Evolutionary conservation across 2,797 vertebrate genomes (phyloP).

Genomic region (Avahi laniger): DNA sequence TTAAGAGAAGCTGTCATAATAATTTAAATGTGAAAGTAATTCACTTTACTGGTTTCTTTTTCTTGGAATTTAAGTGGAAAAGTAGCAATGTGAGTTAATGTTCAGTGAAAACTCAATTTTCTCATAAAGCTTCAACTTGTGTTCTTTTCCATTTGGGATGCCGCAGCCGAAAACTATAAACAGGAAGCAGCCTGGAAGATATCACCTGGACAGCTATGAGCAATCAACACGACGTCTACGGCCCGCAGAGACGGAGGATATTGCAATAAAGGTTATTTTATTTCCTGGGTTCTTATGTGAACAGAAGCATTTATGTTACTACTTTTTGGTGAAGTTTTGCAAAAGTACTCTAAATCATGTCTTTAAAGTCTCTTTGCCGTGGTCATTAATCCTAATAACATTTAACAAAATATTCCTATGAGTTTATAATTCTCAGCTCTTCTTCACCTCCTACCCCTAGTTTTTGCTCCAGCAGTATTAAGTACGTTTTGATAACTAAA

Average conservation of each 20-base stretch:
- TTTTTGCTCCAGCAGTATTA: background rate
- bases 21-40: background rate
- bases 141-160: slow-evolving; percentile 54
- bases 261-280: slow-evolving; percentile 93
- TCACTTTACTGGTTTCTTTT: background rate
- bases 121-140: slow-evolving; percentile 45
- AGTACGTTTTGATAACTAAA: background rate
- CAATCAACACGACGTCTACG: slow-evolving; percentile 88
- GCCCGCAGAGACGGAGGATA: slow-evolving; percentile 91
- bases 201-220: slow-evolving; percentile 94
- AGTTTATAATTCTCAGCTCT: background rate
- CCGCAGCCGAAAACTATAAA: slow-evolving; percentile 94
- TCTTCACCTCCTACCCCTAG: background rate
- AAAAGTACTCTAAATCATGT: background rate
- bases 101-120: slow-evolving; percentile 9
- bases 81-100: background rate
- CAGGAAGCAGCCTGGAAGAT: slow-evolving; percentile 94
- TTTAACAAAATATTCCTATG: background rate
- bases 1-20: background rate
- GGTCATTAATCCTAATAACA: background rate
- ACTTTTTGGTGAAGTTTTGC: background rate
- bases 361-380: background rate
- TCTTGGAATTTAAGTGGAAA: slow-evolving; percentile 40
- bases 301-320: background rate
- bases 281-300: slow-evolving; percentile 3